Evolutionary conservation across 2,113 vertebrate species (phyloP).

Genomic region (Sceloporus undulatus): DNA sequence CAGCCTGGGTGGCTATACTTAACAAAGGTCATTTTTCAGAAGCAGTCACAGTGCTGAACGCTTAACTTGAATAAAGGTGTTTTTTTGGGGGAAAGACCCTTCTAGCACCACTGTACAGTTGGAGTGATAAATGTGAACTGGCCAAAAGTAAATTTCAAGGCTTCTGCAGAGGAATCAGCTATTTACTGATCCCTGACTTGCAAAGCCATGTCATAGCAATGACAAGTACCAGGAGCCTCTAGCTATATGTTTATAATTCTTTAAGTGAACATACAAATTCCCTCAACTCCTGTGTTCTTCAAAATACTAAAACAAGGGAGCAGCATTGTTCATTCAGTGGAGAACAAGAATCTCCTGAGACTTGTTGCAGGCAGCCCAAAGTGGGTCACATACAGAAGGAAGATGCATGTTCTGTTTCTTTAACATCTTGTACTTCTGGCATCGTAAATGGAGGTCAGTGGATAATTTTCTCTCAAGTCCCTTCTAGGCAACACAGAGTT

Average conservation of each 20-base stretch:
- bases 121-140: too few species aligned
- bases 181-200: neutral
- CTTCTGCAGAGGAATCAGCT: neutral
- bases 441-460: rapidly evolving
- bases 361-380: neutral
- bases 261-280: neutral
- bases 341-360: neutral
- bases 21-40: neutral
- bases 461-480: neutral
- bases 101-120: neutral
- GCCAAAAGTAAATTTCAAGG: neutral
- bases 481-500: neutral
- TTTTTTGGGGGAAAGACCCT: neutral
- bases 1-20: rapidly evolving
- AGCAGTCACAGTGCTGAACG: neutral
- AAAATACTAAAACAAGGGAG: neutral
- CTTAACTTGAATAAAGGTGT: neutral
- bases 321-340: neutral
- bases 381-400: neutral
- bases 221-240: neutral
- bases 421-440: neutral
- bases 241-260: too few species aligned
- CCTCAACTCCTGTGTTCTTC: neutral
- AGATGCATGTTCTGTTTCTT: neutral
- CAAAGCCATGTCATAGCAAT: too few species aligned